Percentiles rank a stretch among this genome's conserved stretches.
These are phyloP conservation scores for Palythoa caribaeorum DNA, from an alignment of 92 coral and sea anemone species.

Conservation along the genomic window DNA sequence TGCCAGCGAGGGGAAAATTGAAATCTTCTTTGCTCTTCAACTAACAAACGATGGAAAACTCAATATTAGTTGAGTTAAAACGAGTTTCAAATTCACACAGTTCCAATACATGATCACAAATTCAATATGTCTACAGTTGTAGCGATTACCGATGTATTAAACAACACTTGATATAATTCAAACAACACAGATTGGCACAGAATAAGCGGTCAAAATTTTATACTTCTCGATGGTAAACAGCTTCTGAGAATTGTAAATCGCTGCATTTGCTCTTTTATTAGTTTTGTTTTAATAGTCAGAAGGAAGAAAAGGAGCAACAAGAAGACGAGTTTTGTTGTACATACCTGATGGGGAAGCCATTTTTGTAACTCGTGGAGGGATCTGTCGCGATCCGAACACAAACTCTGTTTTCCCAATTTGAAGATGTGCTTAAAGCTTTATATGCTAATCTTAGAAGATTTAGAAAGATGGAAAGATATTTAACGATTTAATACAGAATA, in stretches of 20 bases:
- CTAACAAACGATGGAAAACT: background rate
- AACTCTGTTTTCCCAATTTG: background rate
- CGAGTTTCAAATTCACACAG: background rate
- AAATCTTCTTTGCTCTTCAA: background rate
- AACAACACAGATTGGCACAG: conserved; percentile 14
- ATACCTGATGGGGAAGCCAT: conserved; percentile 20
- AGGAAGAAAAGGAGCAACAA: background rate
- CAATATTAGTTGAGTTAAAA: no score
- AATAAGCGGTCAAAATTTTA: conserved; percentile 13
- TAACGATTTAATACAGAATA: background rate
- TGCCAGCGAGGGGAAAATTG: conserved; percentile 24
- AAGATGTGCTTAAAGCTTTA: background rate
- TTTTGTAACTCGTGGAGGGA: background rate
- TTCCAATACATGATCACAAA: background rate
- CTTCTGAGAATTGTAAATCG: background rate
- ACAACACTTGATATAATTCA: conserved; percentile 16
- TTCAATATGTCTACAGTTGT: background rate
- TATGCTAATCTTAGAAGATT: background rate
- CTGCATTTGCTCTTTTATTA: background rate
- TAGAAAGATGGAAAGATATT: background rate
- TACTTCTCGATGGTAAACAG: conserved; percentile 4
- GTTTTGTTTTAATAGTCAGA: background rate
- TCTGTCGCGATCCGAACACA: background rate
- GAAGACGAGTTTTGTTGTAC: conserved; percentile 8
- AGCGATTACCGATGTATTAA: background rate